Evolutionary conservation across 1,140 invertebrate species (phyloP).

Genomic region (Heterodera schachtii): DNA sequence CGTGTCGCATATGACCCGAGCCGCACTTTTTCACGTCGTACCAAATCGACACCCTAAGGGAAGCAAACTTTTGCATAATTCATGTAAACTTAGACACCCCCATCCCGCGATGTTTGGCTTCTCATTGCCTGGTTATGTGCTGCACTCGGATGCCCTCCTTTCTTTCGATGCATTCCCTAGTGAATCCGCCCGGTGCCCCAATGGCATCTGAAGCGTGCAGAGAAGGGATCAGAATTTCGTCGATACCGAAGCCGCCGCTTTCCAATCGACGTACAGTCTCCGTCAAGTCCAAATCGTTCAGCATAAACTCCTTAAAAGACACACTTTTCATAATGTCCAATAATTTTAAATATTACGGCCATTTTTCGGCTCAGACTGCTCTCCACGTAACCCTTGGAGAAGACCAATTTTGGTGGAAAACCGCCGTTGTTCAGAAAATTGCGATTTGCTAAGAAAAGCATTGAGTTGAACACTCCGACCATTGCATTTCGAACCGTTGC

Average conservation of each 20-base stretch:
- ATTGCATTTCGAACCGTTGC: constrained; percentile 19
- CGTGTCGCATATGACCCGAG: constrained; percentile 12
- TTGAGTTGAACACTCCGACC: neutral
- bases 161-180: constrained; percentile 26
- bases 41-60: constrained; percentile 17
- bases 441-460: neutral
- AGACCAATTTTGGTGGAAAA: constrained; percentile 11
- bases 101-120: neutral
- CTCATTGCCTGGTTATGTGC: constrained; percentile 27
- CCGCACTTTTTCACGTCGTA: constrained; percentile 22
- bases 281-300: constrained; percentile 29
- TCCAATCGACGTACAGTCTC: constrained; percentile 9
- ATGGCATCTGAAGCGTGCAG: constrained; percentile 28
- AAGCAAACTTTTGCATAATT: neutral
- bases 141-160: neutral
- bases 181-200: constrained; percentile 32
- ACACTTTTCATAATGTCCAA: neutral
- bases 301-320: constrained; percentile 25
- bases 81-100: neutral
- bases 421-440: neutral
- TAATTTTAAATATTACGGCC: neutral
- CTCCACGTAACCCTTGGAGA: constrained; percentile 36
- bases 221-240: constrained; percentile 28
- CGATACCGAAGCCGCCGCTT: constrained; percentile 8
- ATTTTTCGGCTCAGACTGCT: constrained; percentile 16